Base-by-base conservation (phyloP, 2,888 invertebrate species). In the Sepiola atlantica region DNA sequence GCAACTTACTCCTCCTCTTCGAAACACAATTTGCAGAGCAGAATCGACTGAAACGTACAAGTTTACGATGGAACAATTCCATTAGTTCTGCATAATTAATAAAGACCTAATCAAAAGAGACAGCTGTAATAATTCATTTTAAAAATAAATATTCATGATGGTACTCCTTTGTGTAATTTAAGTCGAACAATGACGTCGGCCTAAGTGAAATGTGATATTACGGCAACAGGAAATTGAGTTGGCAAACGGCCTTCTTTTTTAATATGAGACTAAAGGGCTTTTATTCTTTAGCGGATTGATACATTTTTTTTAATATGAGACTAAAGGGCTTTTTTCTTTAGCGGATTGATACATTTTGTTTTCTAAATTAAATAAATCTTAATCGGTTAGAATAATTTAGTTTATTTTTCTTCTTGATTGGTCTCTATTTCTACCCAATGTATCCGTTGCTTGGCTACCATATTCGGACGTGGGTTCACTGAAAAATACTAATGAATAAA, bases 91-190 rank as follows among this genome's bases (percentile, higher is more conserved):
- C 77, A 77, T 77, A 77, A 77, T 77, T 77, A 77, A 77, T 77
- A 77, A n/a, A 16, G 1, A 16, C 32, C 77, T 77, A 77, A 77
- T 77, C 77, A 77, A 77, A n/a, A 77, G n/a, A 77, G 77, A 77
- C 77, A 77, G n/a, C 77, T 77, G 77, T 77, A 77, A 77, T 77
- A 32, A 77, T 77, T 77, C n/a, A 77, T 77, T 32, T 77, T 16
- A 32, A 32, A 77, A 77, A 77, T 77, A 77, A 77, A 77, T 77
- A 77, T 77, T 77, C 77, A 77, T 77, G 77, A 77, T 77, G n/a
- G 10, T 77, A 16, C n/a, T n/a, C 77, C 77, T n/a, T 77, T 77
- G n/a, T 12, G 14, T n/a, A n/a, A 77, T n/a, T 77, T 77, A 77
- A 77, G 77, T n/a, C 32, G 45, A 77, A 77, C 77, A 77, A 77